Evolutionary conservation across 2,888 invertebrate genomes (phyloP).

Genomic region (Rotaria socialis): DNA sequence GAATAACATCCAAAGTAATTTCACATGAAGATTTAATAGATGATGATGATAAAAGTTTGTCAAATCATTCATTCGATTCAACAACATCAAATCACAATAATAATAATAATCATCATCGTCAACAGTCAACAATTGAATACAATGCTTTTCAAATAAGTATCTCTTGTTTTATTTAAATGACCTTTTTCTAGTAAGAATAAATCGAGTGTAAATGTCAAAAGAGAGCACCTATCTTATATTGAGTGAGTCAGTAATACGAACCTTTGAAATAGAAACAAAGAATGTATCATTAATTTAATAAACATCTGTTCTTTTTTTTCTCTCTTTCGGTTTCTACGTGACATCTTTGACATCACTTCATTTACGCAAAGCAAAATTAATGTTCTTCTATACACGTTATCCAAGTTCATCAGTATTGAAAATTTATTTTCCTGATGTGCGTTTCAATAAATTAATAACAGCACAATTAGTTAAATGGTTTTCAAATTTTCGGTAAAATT

Average conservation of each 20-base stretch:
- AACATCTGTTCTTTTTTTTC: not conserved
- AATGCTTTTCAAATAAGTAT: slow-evolving; percentile 14
- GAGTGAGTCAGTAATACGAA: slow-evolving; percentile 5
- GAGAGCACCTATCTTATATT: not conserved
- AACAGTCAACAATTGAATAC: not conserved
- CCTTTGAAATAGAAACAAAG: not conserved
- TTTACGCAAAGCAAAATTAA: slow-evolving; percentile 97
- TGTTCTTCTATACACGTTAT: slow-evolving; percentile 99
- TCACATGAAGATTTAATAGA: not conserved
- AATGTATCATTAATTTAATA: slow-evolving; percentile 7
- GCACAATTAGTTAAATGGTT: slow-evolving; percentile 99
- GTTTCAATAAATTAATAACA: slow-evolving; percentile 99
- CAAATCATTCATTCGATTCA: not conserved
- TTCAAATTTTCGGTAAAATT: slow-evolving; percentile 91
- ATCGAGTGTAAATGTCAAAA: not conserved
- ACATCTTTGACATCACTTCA: slow-evolving; percentile 86
- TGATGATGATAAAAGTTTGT: not conserved
- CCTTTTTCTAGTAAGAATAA: slow-evolving; percentile 21
- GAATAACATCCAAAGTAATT: not conserved
- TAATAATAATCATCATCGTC: not conserved
- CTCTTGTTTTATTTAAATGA: not conserved
- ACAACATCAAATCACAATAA: not conserved
- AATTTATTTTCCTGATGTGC: slow-evolving; percentile 99
- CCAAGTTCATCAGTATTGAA: slow-evolving; percentile 97
- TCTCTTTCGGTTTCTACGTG: slow-evolving; percentile 33